Base-by-base conservation (phyloP, 2,113 vertebrate genomes). In the Corydoras maculifer region DNA sequence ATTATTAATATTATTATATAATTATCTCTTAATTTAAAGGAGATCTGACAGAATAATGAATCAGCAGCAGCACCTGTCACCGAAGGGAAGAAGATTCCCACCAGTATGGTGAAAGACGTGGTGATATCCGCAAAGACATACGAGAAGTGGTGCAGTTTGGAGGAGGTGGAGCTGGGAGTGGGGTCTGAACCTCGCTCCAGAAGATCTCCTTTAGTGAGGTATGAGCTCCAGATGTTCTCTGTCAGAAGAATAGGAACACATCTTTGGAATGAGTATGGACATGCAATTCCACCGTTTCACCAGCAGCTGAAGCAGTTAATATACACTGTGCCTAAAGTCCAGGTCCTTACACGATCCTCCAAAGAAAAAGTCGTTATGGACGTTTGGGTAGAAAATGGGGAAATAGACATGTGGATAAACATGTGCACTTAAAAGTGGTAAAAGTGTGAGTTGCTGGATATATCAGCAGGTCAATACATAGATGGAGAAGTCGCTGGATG, bases 11-110 rank as follows among this genome's bases (percentile, higher is more conserved):
- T 43, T 43, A 4, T 8, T 43, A 43, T 43, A 5, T 1, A 43
- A 43, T 43, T 43, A 43, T 5, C 4, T 43, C 35, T 43, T 2
- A 43, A 43, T 43, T 0, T 43, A 43, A 43, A 43, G 35, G 35
- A 8, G 35, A 43, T 5, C 35, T 43, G 35, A 43, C 7, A 8
- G 35, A 43, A 43, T 30, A 64, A 11, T 10, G 50, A 30, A 30
- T 15, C 10, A 72, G 25, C 25, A 65, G 13, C 13, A 75, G 72
- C 84, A 94, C 94, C 93, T 81, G 93, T 94, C 78, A 96, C 93
- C 0, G 93, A 95, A 3, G 93, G 93, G 82, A 96, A 96, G 87
- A 96, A 96, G 82, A 96, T 95, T 18, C 93, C 93, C 79, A 96
- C 93, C 35, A 96, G 84, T n/a, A 95, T 83, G 0, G 92, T 96